Evolutionary conservation across 2,797 vertebrate genomes (phyloP), one percentile per base, ranked within the genome.

Genomic region (Cichlasoma orientale): DNA sequence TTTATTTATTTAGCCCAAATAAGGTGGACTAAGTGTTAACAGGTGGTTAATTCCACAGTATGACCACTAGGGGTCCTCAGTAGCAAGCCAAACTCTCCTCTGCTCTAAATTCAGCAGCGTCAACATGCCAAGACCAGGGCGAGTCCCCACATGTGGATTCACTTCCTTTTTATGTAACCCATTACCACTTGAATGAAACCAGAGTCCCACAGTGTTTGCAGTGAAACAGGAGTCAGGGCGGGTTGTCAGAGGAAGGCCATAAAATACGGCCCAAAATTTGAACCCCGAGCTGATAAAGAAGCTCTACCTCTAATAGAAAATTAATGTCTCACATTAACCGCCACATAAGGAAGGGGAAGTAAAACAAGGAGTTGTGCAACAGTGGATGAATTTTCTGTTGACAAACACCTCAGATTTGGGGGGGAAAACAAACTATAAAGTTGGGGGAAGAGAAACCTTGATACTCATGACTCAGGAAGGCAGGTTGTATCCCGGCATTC

Each of bases 151-250:
- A 94, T 93, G 92, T 92, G 91, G 84, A 90, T 88, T 86, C 91
- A 91, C 86, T 93, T 94, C 92, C 91, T 92, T 88, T 94, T 95
- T 94, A 93, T 93, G 93, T 91, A 91, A 92, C 89, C 90, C 88
- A 88, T 93, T 86, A 93, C 90, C 93, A 92, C 92, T 92, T 93
- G 88, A 94, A 92, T 83, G 84, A 83, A 88, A 88, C 93, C 90
- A 91, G 90, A 93, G 91, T 90, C 87, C 84, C 80, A 77, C 90
- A 92, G 75, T 74, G 88, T 86, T 90, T 69, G 44, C 88, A 90
- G 88, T 82, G 84, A 89, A 92, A 91, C 57, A 78, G 82, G 86
- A 92, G 86, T 86, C 83, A 74, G 36, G 86, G 86, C 80, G 70
- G 80, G 31, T 58, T 84, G 90, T 92, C 82, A 72, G 81, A 77